Evolutionary conservation across 2,113 vertebrate species (phyloP), one percentile per base, ranked within the genome.

Genomic region (Acanthochromis polyacanthus): DNA sequence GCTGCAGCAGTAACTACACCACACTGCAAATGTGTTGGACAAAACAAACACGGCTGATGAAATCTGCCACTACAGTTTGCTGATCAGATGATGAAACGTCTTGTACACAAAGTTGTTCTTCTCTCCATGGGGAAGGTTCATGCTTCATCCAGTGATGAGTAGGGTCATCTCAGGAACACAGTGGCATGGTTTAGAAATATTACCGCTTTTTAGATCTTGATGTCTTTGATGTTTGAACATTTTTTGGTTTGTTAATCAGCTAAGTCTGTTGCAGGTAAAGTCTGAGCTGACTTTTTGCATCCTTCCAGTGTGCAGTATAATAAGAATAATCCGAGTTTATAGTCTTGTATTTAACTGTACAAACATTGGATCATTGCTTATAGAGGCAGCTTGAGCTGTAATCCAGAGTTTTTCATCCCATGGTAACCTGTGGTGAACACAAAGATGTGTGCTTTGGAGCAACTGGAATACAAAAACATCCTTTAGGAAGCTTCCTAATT

Each of bases 31-130:
- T 7, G 7, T 20, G 48, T 3, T 43, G 16, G 60, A 60, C 38
- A 55, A 48, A 64, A 30, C n/a, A 53, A 72, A 80, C 65, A 52
- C 1, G 5, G 30, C 36, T 65, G 46, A 55, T 65, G 38, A 17
- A 68, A 64, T 36, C 17, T 76, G 8, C 32, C 25, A 9, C 58
- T 57, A 22, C 43, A 23, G 17, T 15, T 74, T 50, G 12, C 20
- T 55, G 11, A 20, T 46, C 22, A n/a, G 16, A 58, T 64, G 14
- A 57, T 19, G 15, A 52, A 10, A 52, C 59, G 45, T 43, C 57
- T 51, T 57, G 10, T 22, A 12, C 10, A 9, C 0, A 67, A 23
- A 51, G 40, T 4, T 56, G 51, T 19, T 32, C 28, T 45, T 17
- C 11, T 17, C 2, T 51, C 15, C n/a, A 67, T 67, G 22, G 57